A percentile compares a stretch with the other conserved stretches of the same genome.
phyloP scores from a whole-genome alignment of 2,888 invertebrate genomes.

The Cosmia pyralina region DNA sequence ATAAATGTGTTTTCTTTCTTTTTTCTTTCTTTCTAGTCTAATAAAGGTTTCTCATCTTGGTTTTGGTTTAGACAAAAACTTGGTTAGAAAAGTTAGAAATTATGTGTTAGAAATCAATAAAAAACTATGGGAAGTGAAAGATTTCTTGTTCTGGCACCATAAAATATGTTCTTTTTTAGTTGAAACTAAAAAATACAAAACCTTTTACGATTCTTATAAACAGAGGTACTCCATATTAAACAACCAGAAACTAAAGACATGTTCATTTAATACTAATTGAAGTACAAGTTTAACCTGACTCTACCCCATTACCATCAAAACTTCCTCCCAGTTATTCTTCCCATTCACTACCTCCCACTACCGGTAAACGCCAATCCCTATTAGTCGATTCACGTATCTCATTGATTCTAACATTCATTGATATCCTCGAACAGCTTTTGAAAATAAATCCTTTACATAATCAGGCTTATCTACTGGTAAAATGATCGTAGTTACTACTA shows the following conservation, averaged over 20 bases:
- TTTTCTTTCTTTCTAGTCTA: too few species aligned
- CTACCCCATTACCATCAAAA: not conserved
- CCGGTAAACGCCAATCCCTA: not conserved
- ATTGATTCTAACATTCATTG: slow-evolving; percentile 29
- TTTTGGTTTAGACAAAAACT: not conserved
- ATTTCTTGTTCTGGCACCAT: not conserved
- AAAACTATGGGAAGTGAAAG: not conserved
- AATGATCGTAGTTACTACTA: not conserved
- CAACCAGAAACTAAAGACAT: not conserved
- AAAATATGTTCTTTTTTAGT: not conserved
- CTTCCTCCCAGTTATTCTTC: not conserved
- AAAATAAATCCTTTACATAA: slow-evolving; percentile 38
- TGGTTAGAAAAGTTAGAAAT: not conserved
- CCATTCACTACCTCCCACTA: slow-evolving; percentile 4
- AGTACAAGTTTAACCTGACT: not conserved
- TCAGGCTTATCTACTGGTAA: not conserved
- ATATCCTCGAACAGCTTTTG: slow-evolving; percentile 2
- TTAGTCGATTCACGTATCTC: not conserved
- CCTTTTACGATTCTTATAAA: not conserved
- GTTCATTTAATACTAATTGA: not conserved
- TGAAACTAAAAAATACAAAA: not conserved
- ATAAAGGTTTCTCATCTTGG: not conserved
- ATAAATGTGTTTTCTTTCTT: too few species aligned
- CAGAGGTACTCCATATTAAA: not conserved
- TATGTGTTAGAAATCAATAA: not conserved